Percentiles rank a stretch among this genome's conserved stretches.
These are phyloP conservation scores for Catharus minimus DNA, from an alignment of 2,113 vertebrate species.

Conservation along the genomic window DNA sequence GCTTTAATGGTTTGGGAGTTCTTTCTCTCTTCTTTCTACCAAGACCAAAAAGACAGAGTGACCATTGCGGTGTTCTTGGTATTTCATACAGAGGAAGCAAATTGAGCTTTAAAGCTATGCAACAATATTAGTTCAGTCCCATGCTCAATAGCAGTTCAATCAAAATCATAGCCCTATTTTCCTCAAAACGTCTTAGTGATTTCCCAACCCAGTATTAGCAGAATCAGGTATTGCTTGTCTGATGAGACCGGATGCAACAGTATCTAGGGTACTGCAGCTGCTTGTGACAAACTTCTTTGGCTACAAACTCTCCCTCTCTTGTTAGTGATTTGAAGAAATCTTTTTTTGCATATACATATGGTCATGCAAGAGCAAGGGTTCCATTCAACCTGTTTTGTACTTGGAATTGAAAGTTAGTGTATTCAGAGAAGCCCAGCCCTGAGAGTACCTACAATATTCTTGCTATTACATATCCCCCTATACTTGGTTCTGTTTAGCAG, in stretches of 20 bases:
- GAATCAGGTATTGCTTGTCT: background rate
- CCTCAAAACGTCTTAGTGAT: background rate
- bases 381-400: background rate
- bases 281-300: background rate
- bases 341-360: background rate
- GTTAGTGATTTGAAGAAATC: background rate
- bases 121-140: background rate
- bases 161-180: background rate
- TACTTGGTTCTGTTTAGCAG: background rate
- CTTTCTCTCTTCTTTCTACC: background rate
- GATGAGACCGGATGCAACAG: background rate
- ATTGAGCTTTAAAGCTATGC: background rate
- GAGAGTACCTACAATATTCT: background rate
- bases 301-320: background rate
- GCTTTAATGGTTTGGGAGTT: accelerated
- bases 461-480: background rate
- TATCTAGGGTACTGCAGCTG: background rate
- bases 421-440: background rate
- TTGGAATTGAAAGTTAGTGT: background rate
- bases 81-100: background rate
- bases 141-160: background rate
- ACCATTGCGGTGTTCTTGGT: background rate
- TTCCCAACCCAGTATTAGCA: background rate
- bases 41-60: background rate
- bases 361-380: background rate